Evolutionary conservation across 1,140 invertebrate genomes (phyloP), one percentile per base, ranked within the genome.

Genomic region (Diuraphis noxia): DNA sequence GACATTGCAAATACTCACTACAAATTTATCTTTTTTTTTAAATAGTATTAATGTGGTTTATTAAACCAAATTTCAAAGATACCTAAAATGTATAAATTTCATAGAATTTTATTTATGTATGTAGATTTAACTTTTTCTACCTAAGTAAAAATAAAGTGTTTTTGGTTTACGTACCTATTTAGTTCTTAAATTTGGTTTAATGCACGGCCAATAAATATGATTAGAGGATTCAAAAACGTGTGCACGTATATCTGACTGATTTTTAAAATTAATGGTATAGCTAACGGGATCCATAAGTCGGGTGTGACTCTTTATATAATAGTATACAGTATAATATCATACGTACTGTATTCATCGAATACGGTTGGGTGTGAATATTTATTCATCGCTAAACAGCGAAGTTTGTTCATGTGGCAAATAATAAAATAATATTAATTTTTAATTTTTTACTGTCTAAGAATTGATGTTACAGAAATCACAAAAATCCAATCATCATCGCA

Each of bases 181-280:
- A 34, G n/a, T 9, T 34, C 0, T 81, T 25, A 81, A 40, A 81
- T 81, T 38, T 40, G 40, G 38, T 81, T 81, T 40, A 8, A 40
- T 81, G 8, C 23, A 34, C n/a, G 9, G 72, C 72, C n/a, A 77
- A 77, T 34, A 34, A 10, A 6, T 82, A 84, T 84, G 82, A 84
- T 84, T 46, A 43, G n/a, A 84, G 25, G 82, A 46, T 84, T 84
- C 17, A 84, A 84, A 82, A 84, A 43, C 82, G 17, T 46, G 34
- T n/a, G 25, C 30, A 84, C 30, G 40, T 43, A 21, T 43, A 36
- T 38, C 49, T 2, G 36, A 87, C 52, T 56, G 85, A 87, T 87
- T 87, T 87, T 56, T 87, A 56, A 87, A 87, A 87, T 56, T 52
- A 56, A 87, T 56, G 85, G 85, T 56, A 17, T 38, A 87, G 52